Evolutionary conservation across 2,888 invertebrate species (phyloP), one percentile per base, ranked within the genome.

Genomic region (Listrodromus nycthemerus): DNA sequence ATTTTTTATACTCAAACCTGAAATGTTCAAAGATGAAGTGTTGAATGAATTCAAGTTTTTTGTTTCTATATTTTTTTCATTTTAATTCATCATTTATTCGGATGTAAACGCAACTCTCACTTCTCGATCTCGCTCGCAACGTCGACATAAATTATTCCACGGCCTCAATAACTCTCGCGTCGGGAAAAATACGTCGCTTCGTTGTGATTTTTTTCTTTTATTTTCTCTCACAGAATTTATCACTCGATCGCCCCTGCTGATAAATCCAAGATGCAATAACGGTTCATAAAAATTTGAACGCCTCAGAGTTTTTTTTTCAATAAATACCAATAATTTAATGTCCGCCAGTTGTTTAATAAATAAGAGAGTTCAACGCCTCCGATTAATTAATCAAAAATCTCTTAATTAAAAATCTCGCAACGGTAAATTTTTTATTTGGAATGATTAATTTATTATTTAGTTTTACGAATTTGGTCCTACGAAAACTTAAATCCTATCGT

Each of bases 61-160:
- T 52, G 55, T 65, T 19, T 27, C n/a, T 27, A 16, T 48, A 50
- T 67, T 41, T 74, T 24, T 41, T 27, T 13, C 41, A 21, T 7
- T 21, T 79, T 69, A 7, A 74, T 65, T 58, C 24, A 50, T 61
- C 16, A 82, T 79, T 82, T 58, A 63, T 82, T 50, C 52, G n/a
- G 69, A 67, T 10, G 10, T 19, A 50, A 52, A 55, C 65, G 45
- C 50, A 58, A 73, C 70, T 76, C 69, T 83, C 83, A 50, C 48
- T 67, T 80, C 66, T 69, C 65, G 75, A 67, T 41, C 80, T 19
- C 37, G 63, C 24, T 19, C 45, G 37, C 63, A 24, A 80, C 50
- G 75, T 10, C 55, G 21, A 21, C 67, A 80, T 76, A 80, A 83
- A 83, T 76, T 66, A 80, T 80, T 80, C 70, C 48, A 55, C 55